Evolutionary conservation across 37 sponge, comb jelly and placozoan genomes (phyloP), one percentile per base, ranked within the genome.

Genomic region (Geodia barretti): DNA sequence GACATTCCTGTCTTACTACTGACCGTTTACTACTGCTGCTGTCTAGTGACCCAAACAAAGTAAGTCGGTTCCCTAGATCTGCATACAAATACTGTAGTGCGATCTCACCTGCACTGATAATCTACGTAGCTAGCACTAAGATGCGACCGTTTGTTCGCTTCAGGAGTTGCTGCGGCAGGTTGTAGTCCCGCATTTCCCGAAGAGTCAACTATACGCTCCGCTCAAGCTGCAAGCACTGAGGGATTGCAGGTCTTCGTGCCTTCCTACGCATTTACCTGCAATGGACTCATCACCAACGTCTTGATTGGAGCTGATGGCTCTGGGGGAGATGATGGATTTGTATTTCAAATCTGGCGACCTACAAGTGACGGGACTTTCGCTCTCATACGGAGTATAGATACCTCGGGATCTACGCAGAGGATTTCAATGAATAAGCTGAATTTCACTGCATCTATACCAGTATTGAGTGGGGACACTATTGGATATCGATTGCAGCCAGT

Each of bases 271-370:
- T 73, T 83, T 36, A 29, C 28, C n/a, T 63, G 74, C 9, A 24
- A 38, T 43, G 83, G 83, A 41, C 25, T 83, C n/a, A 23, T 83
- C 37, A 63, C n/a, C 2, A n/a, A 74, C 20, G 0, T 83, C 4
- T 43, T 8, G 3, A n/a, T 74, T 19, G 43, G 63, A 47, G 83
- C 64, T 23, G 14, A 40, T 26, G 66, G 58, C 25, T 29, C 20
- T 68, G 4, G 9, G 25, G 54, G 9, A 33, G 60, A 33, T n/a
- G 14, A 28, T 3, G 61, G 39, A 0, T 1, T 74, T 37, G 83
- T 62, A 0, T 30, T 83, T 26, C 83, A 83, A 67, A 43, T 83
- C 0, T 83, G 83, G 83, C 62, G 83, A 33, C 83, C 83, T 11
- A 9, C 21, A 17, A 72, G 64, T 2, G 63, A 41, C 1, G 83